Conservation (phyloP, 2,888 invertebrate species). For the Apotomis capreana region DNA sequence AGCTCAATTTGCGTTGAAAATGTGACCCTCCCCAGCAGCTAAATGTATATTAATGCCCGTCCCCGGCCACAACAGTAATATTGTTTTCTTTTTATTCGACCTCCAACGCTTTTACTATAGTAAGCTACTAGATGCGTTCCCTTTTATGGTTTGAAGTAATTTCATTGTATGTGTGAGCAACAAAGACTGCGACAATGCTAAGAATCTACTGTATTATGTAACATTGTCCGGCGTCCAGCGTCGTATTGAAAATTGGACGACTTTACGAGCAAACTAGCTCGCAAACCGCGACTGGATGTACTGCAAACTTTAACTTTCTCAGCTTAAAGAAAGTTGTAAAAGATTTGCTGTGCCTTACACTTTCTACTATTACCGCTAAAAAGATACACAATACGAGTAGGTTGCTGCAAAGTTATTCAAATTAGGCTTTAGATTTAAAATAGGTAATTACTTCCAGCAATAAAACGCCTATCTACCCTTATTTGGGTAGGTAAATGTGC, state of each 20-base stretch:
- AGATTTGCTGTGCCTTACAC: background rate
- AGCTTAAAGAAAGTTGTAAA: background rate
- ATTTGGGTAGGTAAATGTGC: too few species aligned
- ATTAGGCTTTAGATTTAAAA: background rate
- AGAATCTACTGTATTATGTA: constrained; percentile 46
- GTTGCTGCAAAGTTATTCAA: background rate
- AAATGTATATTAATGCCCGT: constrained; percentile 81
- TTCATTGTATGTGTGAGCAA: constrained; percentile 53
- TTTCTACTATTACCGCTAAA: background rate
- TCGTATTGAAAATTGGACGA: constrained; percentile 24
- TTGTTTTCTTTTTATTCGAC: constrained; percentile 76
- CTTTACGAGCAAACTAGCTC: constrained; percentile 17
- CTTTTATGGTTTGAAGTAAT: constrained; percentile 69
- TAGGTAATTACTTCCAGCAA: too few species aligned
- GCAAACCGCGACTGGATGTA: background rate
- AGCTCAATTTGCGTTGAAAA: constrained; percentile 73
- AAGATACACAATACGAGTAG: background rate
- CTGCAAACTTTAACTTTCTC: constrained; percentile 1
- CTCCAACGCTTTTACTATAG: constrained; percentile 74
- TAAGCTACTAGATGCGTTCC: constrained; percentile 66
- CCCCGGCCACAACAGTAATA: constrained; percentile 73
- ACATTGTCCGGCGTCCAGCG: constrained; percentile 23
- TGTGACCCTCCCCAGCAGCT: constrained; percentile 60
- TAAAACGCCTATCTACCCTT: too few species aligned
- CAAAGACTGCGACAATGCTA: constrained; percentile 46